Evolutionary conservation across 2,113 vertebrate species (phyloP).

Genomic region (Chrysemys picta): DNA sequence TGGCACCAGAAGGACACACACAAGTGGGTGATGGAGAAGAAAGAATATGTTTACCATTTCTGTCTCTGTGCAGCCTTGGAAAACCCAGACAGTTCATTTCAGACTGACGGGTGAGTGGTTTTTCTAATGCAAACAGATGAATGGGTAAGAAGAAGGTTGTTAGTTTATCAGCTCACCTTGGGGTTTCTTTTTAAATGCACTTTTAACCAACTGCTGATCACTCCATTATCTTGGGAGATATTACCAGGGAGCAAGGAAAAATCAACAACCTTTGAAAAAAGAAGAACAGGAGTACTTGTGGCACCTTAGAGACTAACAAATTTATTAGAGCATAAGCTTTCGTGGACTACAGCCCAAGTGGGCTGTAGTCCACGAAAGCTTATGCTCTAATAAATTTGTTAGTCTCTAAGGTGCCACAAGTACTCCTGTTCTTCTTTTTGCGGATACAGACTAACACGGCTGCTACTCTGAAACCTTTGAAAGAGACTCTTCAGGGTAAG

Average conservation of each 20-base stretch:
- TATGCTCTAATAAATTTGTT: no score
- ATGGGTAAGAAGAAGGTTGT: slow-evolving; percentile 66
- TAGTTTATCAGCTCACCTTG: slow-evolving; percentile 54
- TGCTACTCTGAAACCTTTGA: no score
- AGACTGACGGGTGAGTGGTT: background rate
- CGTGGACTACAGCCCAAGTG: no score
- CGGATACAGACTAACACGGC: no score
- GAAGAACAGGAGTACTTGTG: no score
- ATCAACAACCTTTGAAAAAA: background rate
- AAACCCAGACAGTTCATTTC: slow-evolving; percentile 4
- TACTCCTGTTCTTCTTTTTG: no score
- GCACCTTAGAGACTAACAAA: no score
- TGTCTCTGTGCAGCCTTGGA: background rate
- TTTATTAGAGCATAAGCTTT: no score
- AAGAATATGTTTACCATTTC: background rate
- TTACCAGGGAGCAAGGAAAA: background rate
- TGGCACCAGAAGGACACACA: background rate
- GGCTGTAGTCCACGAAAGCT: no score
- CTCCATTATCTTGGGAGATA: background rate
- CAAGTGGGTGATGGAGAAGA: slow-evolving; percentile 1
- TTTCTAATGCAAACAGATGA: slow-evolving; percentile 31
- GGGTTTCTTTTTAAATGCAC: background rate
- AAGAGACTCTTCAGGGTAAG: background rate
- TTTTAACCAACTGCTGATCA: slow-evolving; percentile 20
- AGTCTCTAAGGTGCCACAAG: no score